Percentiles rank a stretch among this genome's conserved stretches.
These are phyloP conservation scores for Drosophila gaucha DNA, from an alignment of 2,888 invertebrate species.

Conservation along the genomic window DNA sequence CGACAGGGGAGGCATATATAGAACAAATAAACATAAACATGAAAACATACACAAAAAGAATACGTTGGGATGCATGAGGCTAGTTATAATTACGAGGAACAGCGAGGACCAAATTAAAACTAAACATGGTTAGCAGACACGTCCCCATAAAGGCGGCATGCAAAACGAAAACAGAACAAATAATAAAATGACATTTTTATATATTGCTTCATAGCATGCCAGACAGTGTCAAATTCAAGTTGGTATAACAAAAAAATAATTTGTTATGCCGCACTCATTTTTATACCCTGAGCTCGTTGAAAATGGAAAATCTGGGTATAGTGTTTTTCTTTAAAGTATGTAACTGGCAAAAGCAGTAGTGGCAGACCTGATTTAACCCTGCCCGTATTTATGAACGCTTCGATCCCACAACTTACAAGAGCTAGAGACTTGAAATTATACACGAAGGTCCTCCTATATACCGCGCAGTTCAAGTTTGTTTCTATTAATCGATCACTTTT, in stretches of 20 bases:
- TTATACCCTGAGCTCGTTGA: too few relatives aligned
- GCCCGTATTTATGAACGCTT: too few relatives aligned
- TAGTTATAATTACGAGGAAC: conserved; percentile 14
- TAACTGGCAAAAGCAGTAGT: too few relatives aligned
- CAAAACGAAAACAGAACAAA: conserved; percentile 6
- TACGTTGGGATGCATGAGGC: conserved; percentile 8
- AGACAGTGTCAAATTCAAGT: conserved; percentile 23
- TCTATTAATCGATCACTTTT: too few relatives aligned
- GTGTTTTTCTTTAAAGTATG: too few relatives aligned
- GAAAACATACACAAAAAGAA: conserved; percentile 4
- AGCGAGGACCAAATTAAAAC: conserved; percentile 15
- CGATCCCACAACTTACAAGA: too few relatives aligned
- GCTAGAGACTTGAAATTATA: too few relatives aligned
- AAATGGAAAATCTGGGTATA: too few relatives aligned
- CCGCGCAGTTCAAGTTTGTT: too few relatives aligned
- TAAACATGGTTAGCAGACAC: conserved; percentile 36
- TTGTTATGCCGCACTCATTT: background rate
- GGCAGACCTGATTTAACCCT: too few relatives aligned
- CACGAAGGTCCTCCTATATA: too few relatives aligned
- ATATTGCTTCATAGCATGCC: conserved; percentile 27
- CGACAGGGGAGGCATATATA: conserved; percentile 14
- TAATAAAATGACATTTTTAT: conserved; percentile 29
- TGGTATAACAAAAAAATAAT: conserved; percentile 11
- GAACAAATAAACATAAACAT: conserved; percentile 25
- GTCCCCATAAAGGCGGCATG: background rate